phyloP scores from a whole-genome alignment of 1,140 invertebrate genomes.

The Battus philenor region DNA sequence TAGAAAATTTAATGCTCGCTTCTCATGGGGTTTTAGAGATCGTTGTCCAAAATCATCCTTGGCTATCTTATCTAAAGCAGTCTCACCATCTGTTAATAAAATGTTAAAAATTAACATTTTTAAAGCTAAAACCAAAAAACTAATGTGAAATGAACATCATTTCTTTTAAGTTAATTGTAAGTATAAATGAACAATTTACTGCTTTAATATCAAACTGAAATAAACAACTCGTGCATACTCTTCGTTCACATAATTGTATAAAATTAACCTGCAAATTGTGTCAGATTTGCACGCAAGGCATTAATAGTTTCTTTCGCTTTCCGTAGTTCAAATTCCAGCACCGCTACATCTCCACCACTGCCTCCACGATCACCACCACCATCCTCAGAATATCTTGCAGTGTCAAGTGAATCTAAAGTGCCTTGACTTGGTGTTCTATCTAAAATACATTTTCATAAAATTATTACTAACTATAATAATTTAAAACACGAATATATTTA shows the following conservation, averaged over 20 bases:
- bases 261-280: conserved; percentile 81
- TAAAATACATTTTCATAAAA: too few relatives aligned
- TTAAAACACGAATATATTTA: too few relatives aligned
- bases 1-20: conserved; percentile 90
- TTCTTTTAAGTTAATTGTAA: too few relatives aligned
- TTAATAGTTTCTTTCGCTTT: conserved; percentile 93
- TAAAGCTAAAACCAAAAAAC: too few relatives aligned
- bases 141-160: too few relatives aligned
- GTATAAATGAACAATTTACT: too few relatives aligned
- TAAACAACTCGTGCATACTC: too few relatives aligned
- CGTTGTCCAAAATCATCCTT: conserved; percentile 58
- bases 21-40: conserved; percentile 88
- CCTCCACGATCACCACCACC: conserved; percentile 86
- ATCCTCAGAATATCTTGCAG: conserved; percentile 92
- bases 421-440: conserved; percentile 91
- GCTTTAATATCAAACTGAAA: too few relatives aligned
- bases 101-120: too few relatives aligned
- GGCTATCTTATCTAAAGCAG: conserved; percentile 62
- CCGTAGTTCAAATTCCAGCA: conserved; percentile 92
- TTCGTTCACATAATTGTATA: too few relatives aligned
- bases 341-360: conserved; percentile 80
- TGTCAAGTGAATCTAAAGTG: conserved; percentile 92
- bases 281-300: conserved; percentile 87
- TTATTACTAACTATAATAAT: too few relatives aligned
- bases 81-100: conserved; percentile 62